Percentiles rank a stretch among this genome's conserved stretches.
These are phyloP conservation scores for Dendrolimus houi DNA, from an alignment of 2,888 invertebrate species.

Conservation along the genomic window DNA sequence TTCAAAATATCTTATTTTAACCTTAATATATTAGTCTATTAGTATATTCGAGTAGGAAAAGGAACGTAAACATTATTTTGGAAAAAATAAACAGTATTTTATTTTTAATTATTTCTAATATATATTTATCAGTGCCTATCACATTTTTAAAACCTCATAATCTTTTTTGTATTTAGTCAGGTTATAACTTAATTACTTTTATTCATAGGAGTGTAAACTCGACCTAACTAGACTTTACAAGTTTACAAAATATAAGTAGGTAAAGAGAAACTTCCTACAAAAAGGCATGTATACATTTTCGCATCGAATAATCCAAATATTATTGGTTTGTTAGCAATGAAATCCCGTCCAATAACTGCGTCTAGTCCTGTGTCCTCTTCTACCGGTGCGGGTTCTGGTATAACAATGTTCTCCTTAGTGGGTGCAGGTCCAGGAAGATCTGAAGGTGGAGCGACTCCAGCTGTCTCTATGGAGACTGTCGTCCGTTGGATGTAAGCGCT, in stretches of 20 bases:
- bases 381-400: neutral
- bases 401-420: too few relatives aligned
- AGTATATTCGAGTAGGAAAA: too few relatives aligned
- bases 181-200: too few relatives aligned
- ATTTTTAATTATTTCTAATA: too few relatives aligned
- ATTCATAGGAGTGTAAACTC: too few relatives aligned
- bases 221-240: neutral
- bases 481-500: constrained; percentile 17
- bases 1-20: too few relatives aligned
- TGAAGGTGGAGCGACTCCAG: neutral
- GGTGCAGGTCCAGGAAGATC: neutral
- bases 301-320: constrained; percentile 9
- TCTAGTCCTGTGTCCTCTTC: constrained; percentile 5
- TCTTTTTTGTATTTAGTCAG: too few relatives aligned
- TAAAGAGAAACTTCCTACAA: constrained; percentile 2
- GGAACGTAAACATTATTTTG: too few relatives aligned
- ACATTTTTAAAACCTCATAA: too few relatives aligned
- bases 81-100: too few relatives aligned
- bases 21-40: too few relatives aligned
- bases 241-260: constrained; percentile 3
- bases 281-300: constrained; percentile 4
- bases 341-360: constrained; percentile 8
- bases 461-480: constrained; percentile 10
- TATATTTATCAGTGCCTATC: too few relatives aligned
- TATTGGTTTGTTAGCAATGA: constrained; percentile 13